Evolutionary conservation across 2,888 invertebrate species (phyloP).

Genomic region (Frankliniella fusca): DNA sequence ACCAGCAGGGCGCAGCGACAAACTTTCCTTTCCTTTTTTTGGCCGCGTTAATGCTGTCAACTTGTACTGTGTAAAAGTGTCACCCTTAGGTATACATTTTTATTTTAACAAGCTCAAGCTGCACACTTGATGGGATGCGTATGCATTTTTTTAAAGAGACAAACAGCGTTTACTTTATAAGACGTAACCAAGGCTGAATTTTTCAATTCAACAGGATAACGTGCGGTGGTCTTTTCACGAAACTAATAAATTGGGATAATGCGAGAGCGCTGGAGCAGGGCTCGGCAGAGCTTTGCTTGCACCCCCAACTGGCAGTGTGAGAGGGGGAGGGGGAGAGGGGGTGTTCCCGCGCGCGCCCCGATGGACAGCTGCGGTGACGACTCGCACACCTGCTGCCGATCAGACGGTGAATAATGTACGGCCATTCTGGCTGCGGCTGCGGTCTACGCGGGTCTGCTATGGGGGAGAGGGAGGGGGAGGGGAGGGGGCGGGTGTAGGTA

Average conservation of each 20-base stretch:
- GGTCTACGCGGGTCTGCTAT: not conserved
- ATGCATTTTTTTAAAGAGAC: too few relatives aligned
- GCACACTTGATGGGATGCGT: not conserved
- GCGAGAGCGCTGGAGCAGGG: not conserved
- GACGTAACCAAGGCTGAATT: too few relatives aligned
- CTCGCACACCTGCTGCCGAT: constrained; percentile 21
- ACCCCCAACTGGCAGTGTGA: not conserved
- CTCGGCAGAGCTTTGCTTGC: not conserved
- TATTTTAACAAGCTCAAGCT: too few relatives aligned
- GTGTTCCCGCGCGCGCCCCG: not conserved
- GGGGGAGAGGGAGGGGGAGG: not conserved
- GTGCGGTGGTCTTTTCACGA: too few relatives aligned
- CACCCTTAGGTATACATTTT: too few relatives aligned
- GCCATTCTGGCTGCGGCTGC: not conserved
- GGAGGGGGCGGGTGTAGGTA: not conserved
- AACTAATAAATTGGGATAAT: too few relatives aligned
- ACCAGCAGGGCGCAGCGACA: too few relatives aligned
- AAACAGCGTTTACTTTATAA: too few relatives aligned
- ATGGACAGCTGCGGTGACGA: constrained; percentile 19
- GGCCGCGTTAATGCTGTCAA: too few relatives aligned
- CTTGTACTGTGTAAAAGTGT: too few relatives aligned
- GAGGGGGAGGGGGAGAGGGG: not conserved
- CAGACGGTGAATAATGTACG: constrained; percentile 8
- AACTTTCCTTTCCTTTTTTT: too few relatives aligned
- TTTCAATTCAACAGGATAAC: too few relatives aligned